Evolutionary conservation across 2,113 vertebrate genomes (phyloP).

Genomic region (Ascaphus truei): DNA sequence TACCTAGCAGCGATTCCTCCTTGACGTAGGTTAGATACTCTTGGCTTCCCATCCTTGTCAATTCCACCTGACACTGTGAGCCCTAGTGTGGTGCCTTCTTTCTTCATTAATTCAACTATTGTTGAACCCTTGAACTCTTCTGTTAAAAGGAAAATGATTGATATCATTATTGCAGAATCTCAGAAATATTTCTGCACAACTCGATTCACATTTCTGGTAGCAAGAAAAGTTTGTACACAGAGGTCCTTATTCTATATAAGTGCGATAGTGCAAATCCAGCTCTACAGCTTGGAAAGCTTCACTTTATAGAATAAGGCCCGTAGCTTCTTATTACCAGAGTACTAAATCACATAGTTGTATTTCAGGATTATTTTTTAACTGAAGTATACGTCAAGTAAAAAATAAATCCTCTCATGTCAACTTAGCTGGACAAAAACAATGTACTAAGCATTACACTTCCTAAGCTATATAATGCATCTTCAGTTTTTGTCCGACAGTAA

Average conservation of each 20-base stretch:
- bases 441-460: no score
- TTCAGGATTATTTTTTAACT: no score
- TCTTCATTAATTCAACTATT: conserved; percentile 95
- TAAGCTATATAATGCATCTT: no score
- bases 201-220: background rate
- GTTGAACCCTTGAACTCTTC: conserved; percentile 95
- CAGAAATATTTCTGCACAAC: background rate
- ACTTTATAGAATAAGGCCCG: no score
- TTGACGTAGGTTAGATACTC: conserved; percentile 94
- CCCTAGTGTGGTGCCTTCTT: conserved; percentile 94
- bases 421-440: no score
- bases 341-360: background rate
- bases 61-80: conserved; percentile 93
- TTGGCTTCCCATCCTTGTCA: conserved; percentile 93
- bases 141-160: conserved; percentile 61
- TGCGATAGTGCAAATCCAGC: no score
- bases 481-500: no score
- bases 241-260: no score
- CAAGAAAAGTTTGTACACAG: background rate
- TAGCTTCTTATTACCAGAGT: background rate
- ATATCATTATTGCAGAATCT: conserved; percentile 42
- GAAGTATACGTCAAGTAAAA: no score
- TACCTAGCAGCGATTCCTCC: conserved; percentile 96
- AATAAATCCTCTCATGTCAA: no score
- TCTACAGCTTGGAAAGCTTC: no score